Conservation (phyloP, 2,888 invertebrate species). For the Homarus gammarus region DNA sequence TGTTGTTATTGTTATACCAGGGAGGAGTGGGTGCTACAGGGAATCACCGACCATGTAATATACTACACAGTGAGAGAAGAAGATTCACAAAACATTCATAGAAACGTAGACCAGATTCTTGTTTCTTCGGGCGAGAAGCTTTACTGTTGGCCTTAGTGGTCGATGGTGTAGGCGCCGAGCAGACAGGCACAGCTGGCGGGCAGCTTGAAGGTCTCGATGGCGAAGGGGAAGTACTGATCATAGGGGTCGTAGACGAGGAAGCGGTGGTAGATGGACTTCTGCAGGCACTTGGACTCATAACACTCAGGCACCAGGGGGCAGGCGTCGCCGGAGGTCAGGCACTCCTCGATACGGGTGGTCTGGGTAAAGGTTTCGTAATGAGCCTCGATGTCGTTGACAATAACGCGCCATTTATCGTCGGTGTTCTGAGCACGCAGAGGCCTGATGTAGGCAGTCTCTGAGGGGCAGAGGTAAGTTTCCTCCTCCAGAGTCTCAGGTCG, state of each 20-base stretch:
- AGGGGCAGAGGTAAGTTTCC: slow-evolving; percentile 77
- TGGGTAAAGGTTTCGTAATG: slow-evolving; percentile 76
- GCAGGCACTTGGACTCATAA: slow-evolving; percentile 77
- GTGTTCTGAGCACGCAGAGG: slow-evolving; percentile 77
- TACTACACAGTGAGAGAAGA: not conserved
- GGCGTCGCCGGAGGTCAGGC: slow-evolving; percentile 70
- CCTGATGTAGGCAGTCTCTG: slow-evolving; percentile 76
- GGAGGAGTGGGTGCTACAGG: not conserved
- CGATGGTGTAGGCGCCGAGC: slow-evolving; percentile 63
- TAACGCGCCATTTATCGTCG: slow-evolving; percentile 77
- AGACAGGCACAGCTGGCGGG: slow-evolving; percentile 77
- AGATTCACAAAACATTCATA: not conserved
- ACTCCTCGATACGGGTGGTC: slow-evolving; percentile 76
- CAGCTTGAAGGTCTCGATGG: slow-evolving; percentile 77
- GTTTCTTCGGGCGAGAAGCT: slow-evolving; percentile 76
- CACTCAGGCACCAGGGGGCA: slow-evolving; percentile 77
- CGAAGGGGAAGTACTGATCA: slow-evolving; percentile 77
- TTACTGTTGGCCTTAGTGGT: slow-evolving; percentile 65
- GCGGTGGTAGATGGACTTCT: slow-evolving; percentile 77
- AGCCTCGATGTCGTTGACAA: slow-evolving; percentile 76
- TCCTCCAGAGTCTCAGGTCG: slow-evolving; percentile 63
- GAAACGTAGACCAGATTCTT: not conserved
- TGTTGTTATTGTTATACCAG: not conserved
- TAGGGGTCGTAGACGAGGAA: slow-evolving; percentile 77
- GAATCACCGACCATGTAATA: not conserved